A percentile compares a stretch with the other conserved stretches of the same genome.
Evolutionary conservation across 2,888 invertebrate genomes (phyloP).

Genomic region (Sesia bembeciformis): DNA sequence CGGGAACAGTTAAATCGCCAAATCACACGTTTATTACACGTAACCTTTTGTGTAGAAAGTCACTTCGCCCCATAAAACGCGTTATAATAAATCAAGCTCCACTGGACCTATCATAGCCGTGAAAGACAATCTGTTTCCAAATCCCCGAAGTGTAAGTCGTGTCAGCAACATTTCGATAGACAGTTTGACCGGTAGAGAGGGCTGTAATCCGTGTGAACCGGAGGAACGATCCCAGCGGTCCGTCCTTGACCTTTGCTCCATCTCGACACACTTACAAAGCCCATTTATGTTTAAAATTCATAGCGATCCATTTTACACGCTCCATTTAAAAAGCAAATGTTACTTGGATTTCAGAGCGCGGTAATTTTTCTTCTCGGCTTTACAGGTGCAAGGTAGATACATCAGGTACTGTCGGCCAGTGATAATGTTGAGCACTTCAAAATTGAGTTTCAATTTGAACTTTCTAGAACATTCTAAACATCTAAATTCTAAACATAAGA

Average conservation of each 20-base stretch:
- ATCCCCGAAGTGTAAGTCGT: not conserved
- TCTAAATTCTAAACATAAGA: too few species aligned
- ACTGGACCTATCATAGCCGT: not conserved
- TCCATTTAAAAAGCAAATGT: too few species aligned
- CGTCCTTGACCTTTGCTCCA: slow-evolving; percentile 1
- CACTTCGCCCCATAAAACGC: not conserved
- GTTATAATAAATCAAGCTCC: not conserved
- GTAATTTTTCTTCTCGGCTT: too few species aligned
- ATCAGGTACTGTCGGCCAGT: too few species aligned
- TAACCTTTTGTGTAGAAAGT: too few species aligned
- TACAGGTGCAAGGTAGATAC: too few species aligned
- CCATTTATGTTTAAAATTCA: not conserved
- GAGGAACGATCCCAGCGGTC: not conserved
- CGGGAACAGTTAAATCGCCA: too few species aligned
- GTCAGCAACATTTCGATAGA: not conserved
- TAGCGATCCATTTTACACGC: not conserved
- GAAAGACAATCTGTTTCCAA: not conserved
- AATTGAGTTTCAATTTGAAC: too few species aligned
- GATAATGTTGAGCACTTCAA: too few species aligned
- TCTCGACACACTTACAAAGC: not conserved
- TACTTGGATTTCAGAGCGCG: too few species aligned
- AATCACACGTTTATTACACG: too few species aligned
- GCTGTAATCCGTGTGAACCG: not conserved
- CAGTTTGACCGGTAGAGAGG: not conserved
- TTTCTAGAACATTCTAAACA: too few species aligned